These are phyloP conservation scores for Coptodon rendalli DNA, from an alignment of 2,113 vertebrate genomes.

Conservation along the genomic window DNA sequence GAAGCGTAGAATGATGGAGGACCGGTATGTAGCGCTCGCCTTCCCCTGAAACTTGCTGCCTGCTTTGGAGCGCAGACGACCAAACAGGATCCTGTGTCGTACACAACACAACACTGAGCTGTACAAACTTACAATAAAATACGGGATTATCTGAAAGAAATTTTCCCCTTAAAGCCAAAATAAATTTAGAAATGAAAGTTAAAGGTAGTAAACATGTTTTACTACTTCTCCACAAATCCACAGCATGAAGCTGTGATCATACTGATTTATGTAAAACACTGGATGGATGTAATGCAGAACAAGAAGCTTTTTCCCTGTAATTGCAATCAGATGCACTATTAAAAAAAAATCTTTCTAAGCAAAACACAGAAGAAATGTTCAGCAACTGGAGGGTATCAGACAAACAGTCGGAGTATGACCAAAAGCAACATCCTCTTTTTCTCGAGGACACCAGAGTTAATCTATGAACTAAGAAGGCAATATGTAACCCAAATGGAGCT, in stretches of 20 bases:
- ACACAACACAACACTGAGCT: background rate
- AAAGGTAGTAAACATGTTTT: background rate
- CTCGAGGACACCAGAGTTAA: fast-evolving
- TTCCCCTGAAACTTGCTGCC: constrained; percentile 92
- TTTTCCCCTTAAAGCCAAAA: background rate
- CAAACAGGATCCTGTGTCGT: constrained; percentile 83
- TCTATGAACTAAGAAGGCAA: background rate
- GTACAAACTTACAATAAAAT: background rate
- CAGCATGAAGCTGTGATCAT: background rate
- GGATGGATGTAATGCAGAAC: background rate
- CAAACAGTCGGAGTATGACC: background rate
- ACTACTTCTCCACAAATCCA: background rate
- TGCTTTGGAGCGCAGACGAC: constrained; percentile 89
- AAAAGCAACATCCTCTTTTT: background rate
- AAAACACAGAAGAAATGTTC: background rate
- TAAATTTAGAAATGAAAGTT: fast-evolving
- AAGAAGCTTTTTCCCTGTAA: background rate
- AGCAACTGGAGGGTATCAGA: background rate
- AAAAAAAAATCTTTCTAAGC: background rate
- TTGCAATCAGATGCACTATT: background rate
- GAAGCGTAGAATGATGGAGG: constrained; percentile 89
- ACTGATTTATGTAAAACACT: background rate
- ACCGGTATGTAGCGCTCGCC: constrained; percentile 75
- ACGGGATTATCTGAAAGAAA: fast-evolving
- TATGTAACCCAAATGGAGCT: background rate